These are phyloP conservation scores for Eolophus roseicapilla DNA, from an alignment of 2,113 vertebrate genomes.

Conservation along the genomic window DNA sequence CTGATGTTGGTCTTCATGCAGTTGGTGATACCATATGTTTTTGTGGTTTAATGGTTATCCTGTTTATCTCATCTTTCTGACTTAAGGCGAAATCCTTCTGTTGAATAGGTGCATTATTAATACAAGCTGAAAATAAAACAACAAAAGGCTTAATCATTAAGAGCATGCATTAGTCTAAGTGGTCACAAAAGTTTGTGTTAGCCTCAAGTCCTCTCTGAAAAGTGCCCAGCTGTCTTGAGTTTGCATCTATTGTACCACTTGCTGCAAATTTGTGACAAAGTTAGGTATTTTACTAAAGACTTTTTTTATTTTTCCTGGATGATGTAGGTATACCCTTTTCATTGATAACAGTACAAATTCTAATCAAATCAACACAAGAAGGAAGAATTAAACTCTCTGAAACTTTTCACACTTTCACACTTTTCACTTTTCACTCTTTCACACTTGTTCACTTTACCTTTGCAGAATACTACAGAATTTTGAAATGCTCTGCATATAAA, in stretches of 20 bases:
- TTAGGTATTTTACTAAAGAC: neutral
- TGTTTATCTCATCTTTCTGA: slow-evolving; percentile 55
- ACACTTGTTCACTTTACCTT: neutral
- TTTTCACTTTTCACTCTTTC: neutral
- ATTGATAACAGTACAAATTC: neutral
- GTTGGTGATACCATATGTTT: neutral
- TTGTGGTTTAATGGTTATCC: slow-evolving; percentile 49
- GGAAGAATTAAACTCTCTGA: neutral
- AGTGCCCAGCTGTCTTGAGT: neutral
- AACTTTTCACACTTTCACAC: neutral
- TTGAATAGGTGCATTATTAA: slow-evolving; percentile 39
- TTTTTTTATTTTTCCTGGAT: neutral
- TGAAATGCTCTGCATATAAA: neutral
- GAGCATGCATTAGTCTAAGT: neutral
- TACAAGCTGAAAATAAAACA: slow-evolving; percentile 14
- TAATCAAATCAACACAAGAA: neutral
- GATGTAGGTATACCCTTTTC: neutral
- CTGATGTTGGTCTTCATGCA: slow-evolving; percentile 2
- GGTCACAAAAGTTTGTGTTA: neutral
- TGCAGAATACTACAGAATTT: neutral
- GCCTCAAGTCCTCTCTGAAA: neutral
- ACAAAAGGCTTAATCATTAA: neutral
- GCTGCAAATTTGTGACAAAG: neutral
- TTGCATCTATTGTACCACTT: neutral
- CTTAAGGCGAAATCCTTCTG: slow-evolving; percentile 24